Evolutionary conservation across 2,113 vertebrate species (phyloP).

Genomic region (Cynopterus brachyotis): DNA sequence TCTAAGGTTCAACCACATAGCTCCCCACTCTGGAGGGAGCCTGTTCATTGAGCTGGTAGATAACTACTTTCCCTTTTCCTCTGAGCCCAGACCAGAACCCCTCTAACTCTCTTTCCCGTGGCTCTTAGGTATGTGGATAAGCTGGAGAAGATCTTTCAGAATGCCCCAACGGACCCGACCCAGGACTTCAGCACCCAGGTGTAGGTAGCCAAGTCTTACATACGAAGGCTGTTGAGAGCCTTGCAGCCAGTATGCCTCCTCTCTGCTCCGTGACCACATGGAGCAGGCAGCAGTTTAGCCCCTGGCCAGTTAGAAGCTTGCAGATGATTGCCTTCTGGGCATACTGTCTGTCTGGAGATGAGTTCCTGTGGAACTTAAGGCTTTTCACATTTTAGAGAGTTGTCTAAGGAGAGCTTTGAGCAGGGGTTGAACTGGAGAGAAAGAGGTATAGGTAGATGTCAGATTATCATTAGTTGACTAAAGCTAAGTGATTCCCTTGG

Average conservation of each 20-base stretch:
- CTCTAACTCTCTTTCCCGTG: slow-evolving; percentile 29
- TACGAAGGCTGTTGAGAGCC: not conserved
- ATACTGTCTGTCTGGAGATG: not conserved
- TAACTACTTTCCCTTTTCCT: not conserved
- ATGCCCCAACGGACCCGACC: slow-evolving; percentile 93
- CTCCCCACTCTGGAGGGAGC: not conserved
- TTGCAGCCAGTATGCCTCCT: not conserved
- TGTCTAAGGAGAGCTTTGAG: not conserved
- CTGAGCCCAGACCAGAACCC: not conserved
- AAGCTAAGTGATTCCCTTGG: not conserved
- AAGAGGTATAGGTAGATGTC: not conserved
- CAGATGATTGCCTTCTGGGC: not conserved
- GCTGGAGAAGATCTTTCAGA: slow-evolving; percentile 96
- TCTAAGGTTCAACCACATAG: not conserved
- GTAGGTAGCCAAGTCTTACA: slow-evolving; percentile 85
- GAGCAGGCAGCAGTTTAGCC: not conserved
- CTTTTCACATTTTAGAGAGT: not conserved
- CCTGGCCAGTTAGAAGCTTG: not conserved
- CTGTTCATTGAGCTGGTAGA: not conserved
- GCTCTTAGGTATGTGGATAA: slow-evolving; percentile 94
- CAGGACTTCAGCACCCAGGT: slow-evolving; percentile 99
- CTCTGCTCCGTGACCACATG: not conserved
- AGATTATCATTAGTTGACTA: not conserved
- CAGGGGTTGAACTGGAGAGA: not conserved
- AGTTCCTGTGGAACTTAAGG: not conserved